Conservation (phyloP, 2,113 vertebrate species). For the Pampusana beccarii region DNA sequence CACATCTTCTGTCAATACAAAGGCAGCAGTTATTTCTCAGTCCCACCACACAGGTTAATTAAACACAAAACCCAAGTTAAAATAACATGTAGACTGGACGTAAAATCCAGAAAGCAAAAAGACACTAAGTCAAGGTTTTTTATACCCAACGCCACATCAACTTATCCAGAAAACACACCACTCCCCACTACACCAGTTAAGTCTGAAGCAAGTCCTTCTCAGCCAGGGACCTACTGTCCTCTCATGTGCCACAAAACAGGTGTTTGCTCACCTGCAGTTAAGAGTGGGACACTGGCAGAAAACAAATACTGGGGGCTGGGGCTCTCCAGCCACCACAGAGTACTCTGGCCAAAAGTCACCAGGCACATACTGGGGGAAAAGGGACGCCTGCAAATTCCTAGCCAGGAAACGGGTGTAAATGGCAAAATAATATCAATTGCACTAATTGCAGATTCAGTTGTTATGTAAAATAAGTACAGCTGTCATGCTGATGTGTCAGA, state of each 20-base stretch:
- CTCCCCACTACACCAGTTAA: background rate
- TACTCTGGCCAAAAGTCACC: background rate
- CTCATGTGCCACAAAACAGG: background rate
- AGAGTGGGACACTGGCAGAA: background rate
- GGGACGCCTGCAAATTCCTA: background rate
- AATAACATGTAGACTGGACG: background rate
- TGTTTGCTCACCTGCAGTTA: background rate
- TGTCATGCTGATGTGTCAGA: conserved; percentile 43
- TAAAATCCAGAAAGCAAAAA: background rate
- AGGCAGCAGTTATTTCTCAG: conserved; percentile 47
- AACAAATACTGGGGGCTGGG: background rate
- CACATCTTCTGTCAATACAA: conserved; percentile 43
- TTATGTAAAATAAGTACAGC: background rate
- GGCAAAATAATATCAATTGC: background rate
- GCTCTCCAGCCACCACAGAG: rapidly evolving
- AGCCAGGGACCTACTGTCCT: background rate
- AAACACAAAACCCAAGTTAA: conserved; percentile 47
- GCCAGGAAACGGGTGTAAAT: background rate
- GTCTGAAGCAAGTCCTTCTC: background rate
- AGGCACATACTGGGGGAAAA: background rate
- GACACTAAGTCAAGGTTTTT: rapidly evolving
- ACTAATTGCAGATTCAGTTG: background rate
- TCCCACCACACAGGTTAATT: conserved; percentile 48
- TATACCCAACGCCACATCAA: background rate
- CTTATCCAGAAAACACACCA: background rate